phyloP scores from a whole-genome alignment of 2,113 vertebrate genomes.

The Morone chrysops region DNA sequence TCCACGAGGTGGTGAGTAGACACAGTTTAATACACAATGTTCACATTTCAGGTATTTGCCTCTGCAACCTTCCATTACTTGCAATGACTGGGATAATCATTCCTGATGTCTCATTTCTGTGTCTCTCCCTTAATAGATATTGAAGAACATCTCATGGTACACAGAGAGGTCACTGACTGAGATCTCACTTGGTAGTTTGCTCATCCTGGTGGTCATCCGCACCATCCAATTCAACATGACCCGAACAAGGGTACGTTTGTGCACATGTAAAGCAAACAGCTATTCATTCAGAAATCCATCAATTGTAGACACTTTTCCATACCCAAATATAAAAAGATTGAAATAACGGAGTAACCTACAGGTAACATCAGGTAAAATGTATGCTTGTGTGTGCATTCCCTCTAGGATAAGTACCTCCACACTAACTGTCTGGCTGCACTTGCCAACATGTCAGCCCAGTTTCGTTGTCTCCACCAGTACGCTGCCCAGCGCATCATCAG shows the following conservation, averaged over 20 bases:
- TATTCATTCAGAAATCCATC: neutral
- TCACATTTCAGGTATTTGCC: neutral
- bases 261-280: neutral
- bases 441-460: conserved; percentile 98
- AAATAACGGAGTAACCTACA: neutral
- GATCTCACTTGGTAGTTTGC: conserved; percentile 96
- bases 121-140: conserved; percentile 81
- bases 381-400: conserved; percentile 23
- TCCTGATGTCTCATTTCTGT: conserved; percentile 17
- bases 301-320: neutral
- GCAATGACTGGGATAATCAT: neutral
- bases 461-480: conserved; percentile 96
- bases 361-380: neutral
- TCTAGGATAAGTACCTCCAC: conserved; percentile 98
- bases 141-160: conserved; percentile 98
- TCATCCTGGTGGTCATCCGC: conserved; percentile 97
- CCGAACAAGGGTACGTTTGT: conserved; percentile 90
- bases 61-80: neutral
- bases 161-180: conserved; percentile 95
- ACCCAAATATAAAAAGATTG: neutral
- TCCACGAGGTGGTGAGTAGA: conserved; percentile 96
- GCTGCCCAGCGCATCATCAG: conserved; percentile 99
- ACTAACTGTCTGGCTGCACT: conserved; percentile 98
- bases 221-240: conserved; percentile 99
- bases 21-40: neutral